These are phyloP conservation scores for Platalea minor DNA, from an alignment of 2,797 vertebrate genomes.

Conservation along the genomic window DNA sequence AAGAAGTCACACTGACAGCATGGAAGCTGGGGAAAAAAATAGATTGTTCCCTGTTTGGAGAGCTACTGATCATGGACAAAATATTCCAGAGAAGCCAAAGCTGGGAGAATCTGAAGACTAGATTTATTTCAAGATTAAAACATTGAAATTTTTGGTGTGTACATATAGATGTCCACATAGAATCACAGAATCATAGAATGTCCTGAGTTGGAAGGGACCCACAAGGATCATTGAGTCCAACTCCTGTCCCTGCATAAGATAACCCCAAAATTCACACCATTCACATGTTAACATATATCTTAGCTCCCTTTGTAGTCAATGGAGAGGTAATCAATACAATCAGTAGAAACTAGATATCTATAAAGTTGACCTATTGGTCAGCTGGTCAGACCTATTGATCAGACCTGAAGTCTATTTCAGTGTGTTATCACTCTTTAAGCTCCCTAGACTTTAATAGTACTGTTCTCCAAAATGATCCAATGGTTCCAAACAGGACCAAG, in stretches of 20 bases:
- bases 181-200: no score
- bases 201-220: no score
- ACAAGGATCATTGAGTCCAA: no score
- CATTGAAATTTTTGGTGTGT: background rate
- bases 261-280: no score
- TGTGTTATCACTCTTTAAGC: background rate
- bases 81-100: background rate
- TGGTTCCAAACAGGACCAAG: background rate
- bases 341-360: background rate
- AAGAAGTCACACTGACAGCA: background rate
- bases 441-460: background rate
- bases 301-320: background rate
- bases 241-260: no score
- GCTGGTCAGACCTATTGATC: background rate
- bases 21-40: accelerated
- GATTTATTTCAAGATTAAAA: background rate
- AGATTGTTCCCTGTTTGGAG: background rate
- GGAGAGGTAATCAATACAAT: background rate
- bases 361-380: background rate
- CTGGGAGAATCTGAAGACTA: background rate
- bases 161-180: background rate
- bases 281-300: background rate
- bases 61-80: background rate
- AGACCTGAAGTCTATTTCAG: background rate
- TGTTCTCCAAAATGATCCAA: background rate